Base-by-base conservation (phyloP, 1,140 invertebrate species). In the Gryon sp. region DNA sequence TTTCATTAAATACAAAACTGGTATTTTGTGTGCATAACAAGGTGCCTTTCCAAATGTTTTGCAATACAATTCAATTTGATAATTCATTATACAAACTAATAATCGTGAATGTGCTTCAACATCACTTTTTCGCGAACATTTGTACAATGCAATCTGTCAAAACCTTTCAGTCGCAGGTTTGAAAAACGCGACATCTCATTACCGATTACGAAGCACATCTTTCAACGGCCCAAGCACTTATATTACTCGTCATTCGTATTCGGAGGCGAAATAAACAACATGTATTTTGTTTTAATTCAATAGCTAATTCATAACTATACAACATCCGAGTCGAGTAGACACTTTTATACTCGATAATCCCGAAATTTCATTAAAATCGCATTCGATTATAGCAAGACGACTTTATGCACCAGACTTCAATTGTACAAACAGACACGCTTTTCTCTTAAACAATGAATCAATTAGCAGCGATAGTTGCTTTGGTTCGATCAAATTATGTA, bases 11-110 rank as follows among this genome's bases (percentile, higher is more conserved):
- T n/a, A 65, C 16, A 63, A 65, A 52, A 50, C 59, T 34, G 43
- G 48, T 52, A 53, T 62, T 60, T 62, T 19, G 57, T 63, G 69
- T 73, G 69, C 70, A 74, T 74, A 74, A 74, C 70, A 65, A 74
- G 65, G 70, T 74, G 70, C 70, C 18, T 65, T 74, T 16, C 46
- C 55, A 41, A 59, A 46, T 70, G 46, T 57, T 32, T 57, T 68
- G 68, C 48, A 75, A 68, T 75, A 40, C 62, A 62, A 34, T 55
- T 57, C 32, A 72, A 60, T 63, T 24, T 57, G 8, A 43, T 62
- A 75, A 55, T 68, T 68, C 41, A 68, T 50, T 75, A 62, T n/a
- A n/a, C n/a, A n/a, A n/a, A n/a, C 53, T 63, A 62, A 62, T 62
- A 68, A 66, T 62, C 34, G 41, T 75, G 72, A 34, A 68, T 75